A percentile compares a stretch with the other conserved stretches of the same genome.
Evolutionary conservation across 2,797 vertebrate genomes (phyloP).

Genomic region (Alosa sapidissima): DNA sequence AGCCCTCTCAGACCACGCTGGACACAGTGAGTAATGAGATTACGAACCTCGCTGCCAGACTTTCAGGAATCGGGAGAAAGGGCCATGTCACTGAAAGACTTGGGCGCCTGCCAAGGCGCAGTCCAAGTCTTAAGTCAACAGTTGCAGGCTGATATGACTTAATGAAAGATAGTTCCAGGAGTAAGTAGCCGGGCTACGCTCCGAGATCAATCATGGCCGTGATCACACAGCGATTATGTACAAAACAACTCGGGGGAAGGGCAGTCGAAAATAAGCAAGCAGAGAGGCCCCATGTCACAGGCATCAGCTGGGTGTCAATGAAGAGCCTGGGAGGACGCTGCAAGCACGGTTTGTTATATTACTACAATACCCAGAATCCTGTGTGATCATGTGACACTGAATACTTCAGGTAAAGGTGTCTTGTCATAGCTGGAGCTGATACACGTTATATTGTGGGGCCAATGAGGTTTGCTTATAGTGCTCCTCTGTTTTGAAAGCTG

Average conservation of each 20-base stretch:
- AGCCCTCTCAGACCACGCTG: constrained; percentile 14
- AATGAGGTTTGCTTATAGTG: not conserved
- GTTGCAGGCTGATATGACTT: constrained; percentile 44
- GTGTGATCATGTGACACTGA: not conserved
- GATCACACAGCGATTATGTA: constrained; percentile 14
- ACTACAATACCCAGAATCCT: not conserved
- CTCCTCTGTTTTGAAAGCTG: too few relatives aligned
- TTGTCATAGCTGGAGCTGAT: not conserved
- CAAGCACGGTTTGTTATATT: not conserved
- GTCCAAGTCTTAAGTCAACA: constrained; percentile 42
- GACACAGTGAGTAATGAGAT: constrained; percentile 33
- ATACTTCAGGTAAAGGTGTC: not conserved
- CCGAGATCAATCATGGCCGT: constrained; percentile 2
- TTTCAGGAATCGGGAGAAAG: constrained; percentile 40
- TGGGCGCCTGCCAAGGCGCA: constrained; percentile 42
- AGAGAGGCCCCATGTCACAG: not conserved
- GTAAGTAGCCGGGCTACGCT: constrained; percentile 13
- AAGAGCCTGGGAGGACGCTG: not conserved
- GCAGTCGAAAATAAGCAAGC: not conserved
- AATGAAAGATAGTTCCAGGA: not conserved
- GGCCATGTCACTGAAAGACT: constrained; percentile 43
- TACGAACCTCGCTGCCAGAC: constrained; percentile 43
- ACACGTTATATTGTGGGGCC: too few relatives aligned
- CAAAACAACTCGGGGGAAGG: not conserved
- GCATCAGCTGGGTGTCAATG: not conserved